Conservation (phyloP, 2,888 invertebrate genomes). For the Phasia obesa region DNA sequence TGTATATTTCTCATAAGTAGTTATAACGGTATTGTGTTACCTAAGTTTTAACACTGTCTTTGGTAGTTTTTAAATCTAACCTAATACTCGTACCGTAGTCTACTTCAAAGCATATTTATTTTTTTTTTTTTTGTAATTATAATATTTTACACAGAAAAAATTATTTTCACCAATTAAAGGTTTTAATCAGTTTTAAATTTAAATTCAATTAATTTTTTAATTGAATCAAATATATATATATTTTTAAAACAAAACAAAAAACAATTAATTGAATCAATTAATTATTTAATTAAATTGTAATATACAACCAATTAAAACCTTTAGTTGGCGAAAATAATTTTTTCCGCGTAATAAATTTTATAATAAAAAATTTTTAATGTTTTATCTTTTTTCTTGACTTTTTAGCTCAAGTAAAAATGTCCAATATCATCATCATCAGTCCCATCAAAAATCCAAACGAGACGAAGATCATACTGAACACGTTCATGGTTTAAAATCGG, state of each 20-base stretch:
- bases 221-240: too few species aligned
- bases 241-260: too few species aligned
- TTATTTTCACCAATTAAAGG: too few species aligned
- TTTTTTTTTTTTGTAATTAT: slow-evolving; percentile 21
- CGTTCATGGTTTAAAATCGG: slow-evolving; percentile 67
- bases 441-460: slow-evolving; percentile 76
- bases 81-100: slow-evolving; percentile 72
- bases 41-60: slow-evolving; percentile 23
- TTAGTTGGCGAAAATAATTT: too few species aligned
- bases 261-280: too few species aligned
- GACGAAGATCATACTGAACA: slow-evolving; percentile 71
- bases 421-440: slow-evolving; percentile 68
- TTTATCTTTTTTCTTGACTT: background rate
- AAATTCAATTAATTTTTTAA: too few species aligned
- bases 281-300: too few species aligned
- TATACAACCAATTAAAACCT: too few species aligned
- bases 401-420: slow-evolving; percentile 79
- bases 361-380: too few species aligned
- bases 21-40: slow-evolving; percentile 26
- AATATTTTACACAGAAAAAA: too few species aligned
- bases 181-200: too few species aligned
- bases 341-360: too few species aligned
- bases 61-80: slow-evolving; percentile 16
- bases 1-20: slow-evolving; percentile 60
- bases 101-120: slow-evolving; percentile 22